Base-by-base conservation (phyloP, 2,113 vertebrate genomes). In the Cololabis saira region DNA sequence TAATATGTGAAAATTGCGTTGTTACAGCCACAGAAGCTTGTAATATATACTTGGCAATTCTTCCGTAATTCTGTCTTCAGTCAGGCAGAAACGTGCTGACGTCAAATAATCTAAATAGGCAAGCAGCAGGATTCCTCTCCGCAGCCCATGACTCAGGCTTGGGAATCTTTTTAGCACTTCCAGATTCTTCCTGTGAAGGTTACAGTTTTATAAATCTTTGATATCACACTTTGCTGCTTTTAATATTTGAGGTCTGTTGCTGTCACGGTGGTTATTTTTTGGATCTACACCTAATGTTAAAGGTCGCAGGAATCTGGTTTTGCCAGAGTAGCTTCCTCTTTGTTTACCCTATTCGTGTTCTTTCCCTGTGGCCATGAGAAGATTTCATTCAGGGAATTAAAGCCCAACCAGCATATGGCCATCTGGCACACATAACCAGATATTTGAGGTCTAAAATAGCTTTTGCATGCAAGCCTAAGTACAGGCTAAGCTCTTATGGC, bases 381-480 rank as follows among this genome's bases (percentile, higher is more conserved):
- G 73, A 85, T 82, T 82, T 87, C 51, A 72, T 80, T 81, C 61
- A 67, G 75, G 69, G 86, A 85, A 82, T 86, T 83, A 89, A 83
- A 83, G 50, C 55, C 48, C 58, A 58, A 68, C 61, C 58, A 87
- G 73, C 76, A 77, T 87, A 80, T 77, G 81, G 76, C 83, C 77
- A 83, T 87, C 84, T 87, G 87, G 76, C 74, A 55, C 80, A 78
- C 69, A 84, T 41, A 69, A 68, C 67, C 70, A 82, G 84, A 88
- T 83, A 85, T 87, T 85, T 81, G 78, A 56, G 71, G 57, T 67
- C 61, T 78, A 72, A 87, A 83, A 82, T 83, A 65, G 71, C 61
- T 79, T 81, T 79, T 76, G 81, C 78, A 74, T 65, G 57, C 61
- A 67, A 74, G 59, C 59, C 73, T 76, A 62, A 75, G 76, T 71